These are phyloP conservation scores for Neocloeon triangulifer DNA, from an alignment of 1,140 invertebrate species.

Conservation along the genomic window DNA sequence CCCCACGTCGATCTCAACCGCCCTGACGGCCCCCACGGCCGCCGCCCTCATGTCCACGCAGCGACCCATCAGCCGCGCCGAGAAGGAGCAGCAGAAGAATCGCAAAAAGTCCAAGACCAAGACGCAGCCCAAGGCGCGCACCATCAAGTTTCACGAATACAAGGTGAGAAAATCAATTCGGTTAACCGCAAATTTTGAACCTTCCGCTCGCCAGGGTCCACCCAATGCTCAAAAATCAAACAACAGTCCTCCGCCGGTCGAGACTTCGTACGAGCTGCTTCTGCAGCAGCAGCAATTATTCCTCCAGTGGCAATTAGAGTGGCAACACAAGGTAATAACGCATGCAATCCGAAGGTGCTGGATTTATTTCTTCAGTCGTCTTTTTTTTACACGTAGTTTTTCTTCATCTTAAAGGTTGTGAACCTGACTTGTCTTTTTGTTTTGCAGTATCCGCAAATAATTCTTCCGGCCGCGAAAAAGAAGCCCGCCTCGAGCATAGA, in stretches of 20 bases:
- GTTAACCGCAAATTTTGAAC: too few relatives aligned
- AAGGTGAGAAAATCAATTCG: too few relatives aligned
- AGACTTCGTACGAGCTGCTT: constrained; percentile 78
- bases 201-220: constrained; percentile 64
- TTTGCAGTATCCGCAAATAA: constrained; percentile 46
- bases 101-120: constrained; percentile 73
- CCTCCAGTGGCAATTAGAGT: constrained; percentile 67
- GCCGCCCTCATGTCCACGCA: constrained; percentile 5
- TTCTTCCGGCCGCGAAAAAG: constrained; percentile 41
- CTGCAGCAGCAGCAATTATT: constrained; percentile 84
- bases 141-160: constrained; percentile 96
- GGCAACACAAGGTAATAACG: constrained; percentile 40
- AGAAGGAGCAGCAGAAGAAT: constrained; percentile 42
- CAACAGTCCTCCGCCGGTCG: constrained; percentile 24
- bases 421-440: constrained; percentile 4
- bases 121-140: constrained; percentile 58
- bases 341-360: too few relatives aligned
- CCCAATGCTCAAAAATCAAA: constrained; percentile 60
- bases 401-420: neutral
- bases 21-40: constrained; percentile 11
- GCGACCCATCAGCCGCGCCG: constrained; percentile 5
- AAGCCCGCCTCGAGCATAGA: constrained; percentile 12
- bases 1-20: constrained; percentile 25
- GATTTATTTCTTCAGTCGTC: constrained; percentile 3
- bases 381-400: constrained; percentile 1